Base-by-base conservation (phyloP, 2,888 invertebrate genomes). In the Archips xylosteana region DNA sequence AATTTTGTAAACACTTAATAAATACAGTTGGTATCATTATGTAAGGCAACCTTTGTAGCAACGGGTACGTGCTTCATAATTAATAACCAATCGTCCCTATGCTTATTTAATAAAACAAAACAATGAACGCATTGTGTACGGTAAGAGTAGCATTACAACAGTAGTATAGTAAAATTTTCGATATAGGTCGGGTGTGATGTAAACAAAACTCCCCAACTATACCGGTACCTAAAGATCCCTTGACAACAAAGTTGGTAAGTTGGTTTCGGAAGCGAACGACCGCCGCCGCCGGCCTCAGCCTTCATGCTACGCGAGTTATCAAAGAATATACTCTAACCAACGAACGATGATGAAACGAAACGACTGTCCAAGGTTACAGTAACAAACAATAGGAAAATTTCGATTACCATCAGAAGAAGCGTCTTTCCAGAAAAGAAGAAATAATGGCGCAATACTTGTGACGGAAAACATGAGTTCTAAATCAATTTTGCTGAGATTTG, bases 41-140 rank as follows among this genome's bases (percentile, higher is more conserved):
- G n/a, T 59, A 61, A 63, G 13, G 54, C 34, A 54, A 42, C 45
- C 45, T 57, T 63, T 23, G 57, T 36, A n/a, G 23, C 61, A 15
- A 8, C 54, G 32, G 62, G 42, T 62, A 63, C 70, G 54, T 54
- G 54, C 42, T 45, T 39, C 42, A 13, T 5, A 45, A 10, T 45
- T 45, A 12, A 45, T 45, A 32, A 49, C 9, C 47, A 47, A 13
- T 47, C 32, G 32, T 47, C 23, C 23, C 23, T n/a, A 47, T 9
- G 15, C 36, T n/a, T 65, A 64, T 23, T 64, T 23, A 23, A 23
- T 49, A 64, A 64, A 64, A 64, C 65, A 64, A 64, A 64, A 64
- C 51, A 36, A n/a, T 63, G 63, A 34, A 51, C 36, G 51, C 47
- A 51, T 65, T 65, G 65, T 65, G 51, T 45, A 23, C 62, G 9